Evolutionary conservation across 53 echinoderm and acorn worm genomes (phyloP), one percentile per base, ranked within the genome.

Genomic region (Stichopus horrens): DNA sequence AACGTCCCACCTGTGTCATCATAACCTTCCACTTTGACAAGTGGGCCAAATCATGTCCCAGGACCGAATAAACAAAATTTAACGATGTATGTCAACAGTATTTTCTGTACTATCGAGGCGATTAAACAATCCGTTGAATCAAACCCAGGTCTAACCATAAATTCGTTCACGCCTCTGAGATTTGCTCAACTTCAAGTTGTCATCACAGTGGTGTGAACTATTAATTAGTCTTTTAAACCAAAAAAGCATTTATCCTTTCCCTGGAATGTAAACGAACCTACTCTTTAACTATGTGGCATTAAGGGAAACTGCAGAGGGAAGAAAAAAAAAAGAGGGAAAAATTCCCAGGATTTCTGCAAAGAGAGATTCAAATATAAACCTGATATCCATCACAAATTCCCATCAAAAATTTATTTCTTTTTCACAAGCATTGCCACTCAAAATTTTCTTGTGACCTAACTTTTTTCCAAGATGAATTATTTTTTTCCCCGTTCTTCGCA

Each of bases 61-160:
- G 21, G 22, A 21, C 19, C 18, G 57, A 21, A 58, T 81, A 8
- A 81, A 81, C 81, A 81, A 81, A 37, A 58, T 56, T 19, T 81
- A 14, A 21, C 56, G 53, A 55, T 58, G 21, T 57, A 58, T 81
- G 81, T 81, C 81, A 81, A 81, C 58, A 81, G 57, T 57, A 21
- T 58, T 56, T 37, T 10, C 58, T 56, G 4, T 6, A 21, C 81
- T 57, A 81, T 21, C 57, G 57, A 57, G 20, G 55, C n/a, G 57
- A 81, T 81, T 81, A 81, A n/a, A 81, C 81, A 81, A 56, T 18
- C 18, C n/a, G 4, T 71, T 71, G 16, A 71, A 71, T 71, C 18
- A 71, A 13, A 63, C 6, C 5, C 71, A 16, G n/a, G 6, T 16
- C 71, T 56, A 9, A 20, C 13, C 7, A 81, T 54, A 81, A 81